Percentiles rank a stretch among this genome's conserved stretches.
Evolutionary conservation across 2,113 vertebrate genomes (phyloP).

Genomic region (Perognathus longimembris): DNA sequence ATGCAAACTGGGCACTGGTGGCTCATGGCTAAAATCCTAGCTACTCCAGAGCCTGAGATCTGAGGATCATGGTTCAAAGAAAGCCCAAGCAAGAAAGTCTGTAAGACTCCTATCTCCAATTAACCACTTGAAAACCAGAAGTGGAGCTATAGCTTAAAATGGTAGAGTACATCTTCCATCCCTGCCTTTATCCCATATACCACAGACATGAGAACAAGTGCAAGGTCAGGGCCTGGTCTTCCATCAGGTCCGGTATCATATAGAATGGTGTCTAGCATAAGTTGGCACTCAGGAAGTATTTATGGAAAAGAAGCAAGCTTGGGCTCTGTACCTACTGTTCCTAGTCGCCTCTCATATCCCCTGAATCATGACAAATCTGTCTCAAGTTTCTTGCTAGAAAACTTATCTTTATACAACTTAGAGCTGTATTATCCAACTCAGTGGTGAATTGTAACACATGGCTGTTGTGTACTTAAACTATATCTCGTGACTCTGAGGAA

Average conservation of each 20-base stretch:
- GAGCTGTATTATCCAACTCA: background rate
- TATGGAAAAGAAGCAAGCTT: background rate
- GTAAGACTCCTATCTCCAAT: too few relatives aligned
- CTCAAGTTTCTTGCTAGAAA: too few relatives aligned
- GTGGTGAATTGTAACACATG: background rate
- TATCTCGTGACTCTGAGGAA: background rate
- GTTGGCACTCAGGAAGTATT: background rate
- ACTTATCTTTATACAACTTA: background rate
- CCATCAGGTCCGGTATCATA: background rate
- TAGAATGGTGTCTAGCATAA: background rate
- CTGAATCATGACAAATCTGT: slow-evolving; percentile 10
- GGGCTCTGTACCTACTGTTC: background rate
- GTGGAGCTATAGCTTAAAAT: too few relatives aligned
- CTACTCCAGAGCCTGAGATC: too few relatives aligned
- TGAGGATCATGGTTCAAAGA: too few relatives aligned
- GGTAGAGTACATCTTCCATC: background rate
- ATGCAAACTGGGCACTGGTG: background rate
- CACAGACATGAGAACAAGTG: background rate
- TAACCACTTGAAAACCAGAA: too few relatives aligned
- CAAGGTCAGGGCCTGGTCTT: background rate
- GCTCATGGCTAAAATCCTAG: too few relatives aligned
- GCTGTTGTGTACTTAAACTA: background rate
- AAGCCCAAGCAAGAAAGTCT: too few relatives aligned
- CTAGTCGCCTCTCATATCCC: background rate
- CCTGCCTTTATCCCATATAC: background rate